Evolutionary conservation across 2,888 invertebrate species (phyloP).

Genomic region (Hydropsyche betteni): DNA sequence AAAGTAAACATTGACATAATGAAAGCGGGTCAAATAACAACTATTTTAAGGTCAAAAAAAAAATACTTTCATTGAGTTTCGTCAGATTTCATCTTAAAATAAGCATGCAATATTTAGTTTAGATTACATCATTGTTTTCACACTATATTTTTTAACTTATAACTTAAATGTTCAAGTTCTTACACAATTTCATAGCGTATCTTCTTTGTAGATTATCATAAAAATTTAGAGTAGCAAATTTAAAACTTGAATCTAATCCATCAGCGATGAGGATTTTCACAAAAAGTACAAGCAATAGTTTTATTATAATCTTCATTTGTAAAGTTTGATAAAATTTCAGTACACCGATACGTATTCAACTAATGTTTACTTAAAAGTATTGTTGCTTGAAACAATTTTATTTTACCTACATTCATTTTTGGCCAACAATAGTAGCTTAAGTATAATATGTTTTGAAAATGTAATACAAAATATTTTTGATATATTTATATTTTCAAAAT

Average conservation of each 20-base stretch:
- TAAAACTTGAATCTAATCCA: not conserved
- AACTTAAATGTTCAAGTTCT: not conserved
- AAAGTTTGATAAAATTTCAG: not conserved
- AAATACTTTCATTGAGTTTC: not conserved
- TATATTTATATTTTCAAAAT: too few species aligned
- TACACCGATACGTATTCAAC: too few species aligned
- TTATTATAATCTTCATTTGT: slow-evolving; percentile 1
- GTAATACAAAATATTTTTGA: too few species aligned
- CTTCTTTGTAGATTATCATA: slow-evolving; percentile 39
- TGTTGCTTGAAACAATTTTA: not conserved
- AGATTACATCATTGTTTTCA: not conserved
- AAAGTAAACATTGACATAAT: not conserved
- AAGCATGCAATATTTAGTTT: not conserved
- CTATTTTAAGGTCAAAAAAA: not conserved
- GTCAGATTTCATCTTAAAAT: not conserved
- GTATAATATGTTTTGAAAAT: too few species aligned
- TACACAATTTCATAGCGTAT: slow-evolving; percentile 38
- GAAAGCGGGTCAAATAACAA: not conserved
- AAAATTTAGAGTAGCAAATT: slow-evolving; percentile 41
- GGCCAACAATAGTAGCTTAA: not conserved
- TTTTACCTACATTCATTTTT: not conserved
- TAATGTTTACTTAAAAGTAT: not conserved
- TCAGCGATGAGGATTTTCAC: not conserved
- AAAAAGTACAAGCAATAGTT: not conserved
- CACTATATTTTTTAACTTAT: not conserved